Conservation (phyloP, 2,888 invertebrate species). For the Neocrepidodera transversa region DNA sequence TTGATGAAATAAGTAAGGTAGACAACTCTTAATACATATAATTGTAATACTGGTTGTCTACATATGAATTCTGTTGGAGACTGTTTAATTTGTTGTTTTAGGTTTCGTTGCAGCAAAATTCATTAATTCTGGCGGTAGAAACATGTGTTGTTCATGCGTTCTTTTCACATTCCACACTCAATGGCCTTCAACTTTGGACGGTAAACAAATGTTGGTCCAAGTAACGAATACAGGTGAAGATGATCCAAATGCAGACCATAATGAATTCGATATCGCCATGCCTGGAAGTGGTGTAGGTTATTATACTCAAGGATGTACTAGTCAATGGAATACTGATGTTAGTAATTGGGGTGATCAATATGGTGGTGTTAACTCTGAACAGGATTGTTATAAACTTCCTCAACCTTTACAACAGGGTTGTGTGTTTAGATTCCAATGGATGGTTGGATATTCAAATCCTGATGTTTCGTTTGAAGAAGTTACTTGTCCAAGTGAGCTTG, state of each 20-base stretch:
- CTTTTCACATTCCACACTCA: neutral
- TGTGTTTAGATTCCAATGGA: conserved; percentile 34
- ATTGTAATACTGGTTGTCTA: too few relatives aligned
- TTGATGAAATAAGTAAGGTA: too few relatives aligned
- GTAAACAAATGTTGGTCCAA: conserved; percentile 2
- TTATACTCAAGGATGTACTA: neutral
- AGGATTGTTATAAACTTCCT: conserved; percentile 38
- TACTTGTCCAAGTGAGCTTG: conserved; percentile 21
- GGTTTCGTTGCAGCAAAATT: conserved; percentile 5
- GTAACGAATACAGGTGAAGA: conserved; percentile 5
- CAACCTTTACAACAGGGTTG: conserved; percentile 36
- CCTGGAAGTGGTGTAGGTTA: conserved; percentile 14
- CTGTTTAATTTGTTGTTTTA: neutral
- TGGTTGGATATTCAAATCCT: conserved; percentile 24
- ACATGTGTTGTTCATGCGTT: neutral
- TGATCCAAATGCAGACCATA: neutral
- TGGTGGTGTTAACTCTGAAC: conserved; percentile 38
- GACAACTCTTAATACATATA: too few relatives aligned
- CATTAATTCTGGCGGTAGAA: neutral
- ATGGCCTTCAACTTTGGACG: neutral
- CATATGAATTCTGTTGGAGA: too few relatives aligned
- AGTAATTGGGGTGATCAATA: conserved; percentile 42
- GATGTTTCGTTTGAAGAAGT: conserved; percentile 20
- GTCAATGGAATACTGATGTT: neutral
- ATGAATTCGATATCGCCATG: conserved; percentile 8